Percentiles rank a stretch among this genome's conserved stretches.
These are phyloP conservation scores for Drosophila borborema DNA, from an alignment of 2,888 invertebrate species.

Conservation along the genomic window DNA sequence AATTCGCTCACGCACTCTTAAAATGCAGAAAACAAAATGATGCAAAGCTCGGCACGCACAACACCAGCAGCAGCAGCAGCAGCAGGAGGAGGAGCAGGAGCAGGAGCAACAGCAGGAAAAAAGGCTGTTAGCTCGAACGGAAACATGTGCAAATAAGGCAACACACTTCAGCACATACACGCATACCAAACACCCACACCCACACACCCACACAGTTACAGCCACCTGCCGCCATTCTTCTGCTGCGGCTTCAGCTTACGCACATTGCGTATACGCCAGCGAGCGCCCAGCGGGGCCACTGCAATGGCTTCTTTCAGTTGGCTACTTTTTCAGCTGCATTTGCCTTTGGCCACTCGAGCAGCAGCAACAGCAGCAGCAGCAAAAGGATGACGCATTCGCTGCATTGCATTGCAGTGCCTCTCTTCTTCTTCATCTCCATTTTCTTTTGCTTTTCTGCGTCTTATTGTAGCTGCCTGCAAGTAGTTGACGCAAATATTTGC, in stretches of 20 bases:
- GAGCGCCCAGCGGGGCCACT: constrained; percentile 32
- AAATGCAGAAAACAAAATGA: constrained; percentile 48
- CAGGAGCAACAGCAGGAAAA: neutral
- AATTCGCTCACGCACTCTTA: constrained; percentile 58
- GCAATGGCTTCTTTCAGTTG: constrained; percentile 59
- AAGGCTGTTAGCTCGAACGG: constrained; percentile 48
- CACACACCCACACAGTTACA: constrained; percentile 7
- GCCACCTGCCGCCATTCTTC: constrained; percentile 31
- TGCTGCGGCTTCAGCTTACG: constrained; percentile 65
- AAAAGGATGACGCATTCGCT: constrained; percentile 65
- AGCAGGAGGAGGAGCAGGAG: constrained; percentile 3
- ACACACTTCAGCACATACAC: constrained; percentile 14
- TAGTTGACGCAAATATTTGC: constrained; percentile 80
- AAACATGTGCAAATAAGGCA: constrained; percentile 71
- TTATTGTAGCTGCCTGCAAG: constrained; percentile 35
- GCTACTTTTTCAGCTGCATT: constrained; percentile 17
- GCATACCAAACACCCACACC: constrained; percentile 6
- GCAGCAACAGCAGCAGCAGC: constrained; percentile 42
- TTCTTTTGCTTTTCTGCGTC: neutral
- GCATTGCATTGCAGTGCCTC: neutral
- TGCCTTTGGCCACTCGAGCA: constrained; percentile 34
- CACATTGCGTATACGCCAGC: constrained; percentile 68
- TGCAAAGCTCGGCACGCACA: constrained; percentile 56
- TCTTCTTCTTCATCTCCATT: neutral
- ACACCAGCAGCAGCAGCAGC: constrained; percentile 27